Evolutionary conservation across 2,113 vertebrate species (phyloP).

Genomic region (Saccopteryx bilineata): DNA sequence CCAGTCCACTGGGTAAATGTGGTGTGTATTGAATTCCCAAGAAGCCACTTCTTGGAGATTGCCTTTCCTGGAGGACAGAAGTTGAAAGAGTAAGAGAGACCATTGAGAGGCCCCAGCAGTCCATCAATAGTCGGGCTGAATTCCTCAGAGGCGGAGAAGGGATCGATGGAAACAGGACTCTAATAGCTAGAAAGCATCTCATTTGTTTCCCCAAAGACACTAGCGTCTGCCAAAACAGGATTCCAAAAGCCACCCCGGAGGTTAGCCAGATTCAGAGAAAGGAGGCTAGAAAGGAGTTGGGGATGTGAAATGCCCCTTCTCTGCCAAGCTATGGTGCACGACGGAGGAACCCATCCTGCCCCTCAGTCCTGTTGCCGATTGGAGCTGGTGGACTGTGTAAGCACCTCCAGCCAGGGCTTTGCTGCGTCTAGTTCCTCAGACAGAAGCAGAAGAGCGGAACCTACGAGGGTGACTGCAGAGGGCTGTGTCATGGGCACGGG

Average conservation of each 20-base stretch:
- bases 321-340: conserved; percentile 45
- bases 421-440: conserved; percentile 81
- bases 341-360: background rate
- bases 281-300: conserved; percentile 50
- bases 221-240: conserved; percentile 79
- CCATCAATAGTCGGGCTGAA: conserved; percentile 28
- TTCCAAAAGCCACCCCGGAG: conserved; percentile 56
- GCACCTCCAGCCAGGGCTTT: background rate
- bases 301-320: background rate
- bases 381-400: background rate
- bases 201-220: conserved; percentile 68
- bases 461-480: conserved; percentile 88
- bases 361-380: background rate
- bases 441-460: conserved; percentile 91
- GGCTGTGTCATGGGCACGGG: conserved; percentile 64
- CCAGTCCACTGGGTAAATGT: background rate
- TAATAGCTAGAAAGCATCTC: conserved; percentile 71
- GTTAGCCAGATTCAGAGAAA: background rate
- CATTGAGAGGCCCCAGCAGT: background rate
- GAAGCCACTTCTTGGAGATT: conserved; percentile 24
- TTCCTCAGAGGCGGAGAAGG: conserved; percentile 64
- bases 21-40: background rate
- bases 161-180: conserved; percentile 52
- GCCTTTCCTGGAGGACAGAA: conserved; percentile 37
- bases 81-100: background rate